These are phyloP conservation scores for Drosophila teissieri DNA, from an alignment of 1,140 invertebrate species.

Conservation along the genomic window DNA sequence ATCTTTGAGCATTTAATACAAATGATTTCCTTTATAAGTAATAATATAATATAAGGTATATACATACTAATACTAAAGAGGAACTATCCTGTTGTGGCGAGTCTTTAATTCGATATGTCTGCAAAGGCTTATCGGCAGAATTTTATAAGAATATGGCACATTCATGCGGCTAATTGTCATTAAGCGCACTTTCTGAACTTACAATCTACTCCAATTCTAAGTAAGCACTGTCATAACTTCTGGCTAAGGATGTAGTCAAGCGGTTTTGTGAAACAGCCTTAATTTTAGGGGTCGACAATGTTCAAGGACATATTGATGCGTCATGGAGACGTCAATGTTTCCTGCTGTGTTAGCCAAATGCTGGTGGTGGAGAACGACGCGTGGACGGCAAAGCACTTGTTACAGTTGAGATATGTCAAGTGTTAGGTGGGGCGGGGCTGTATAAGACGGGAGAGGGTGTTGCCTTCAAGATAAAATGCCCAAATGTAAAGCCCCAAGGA, in stretches of 20 bases:
- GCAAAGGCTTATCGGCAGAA: conserved; percentile 35
- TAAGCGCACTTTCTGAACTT: conserved; percentile 56
- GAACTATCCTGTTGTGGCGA: background rate
- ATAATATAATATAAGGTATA: conserved; percentile 60
- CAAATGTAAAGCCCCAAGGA: background rate
- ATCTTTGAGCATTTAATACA: conserved; percentile 43
- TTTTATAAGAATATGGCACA: conserved; percentile 50
- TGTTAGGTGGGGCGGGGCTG: conserved; percentile 5
- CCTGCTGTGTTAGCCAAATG: conserved; percentile 39
- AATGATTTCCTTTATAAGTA: conserved; percentile 75
- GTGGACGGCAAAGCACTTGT: background rate
- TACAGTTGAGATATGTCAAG: conserved; percentile 63
- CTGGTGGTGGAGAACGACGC: conserved; percentile 7
- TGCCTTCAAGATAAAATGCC: background rate
- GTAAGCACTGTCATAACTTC: conserved; percentile 5
- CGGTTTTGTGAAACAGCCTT: conserved; percentile 40
- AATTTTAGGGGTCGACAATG: conserved; percentile 71
- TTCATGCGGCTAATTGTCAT: conserved; percentile 61
- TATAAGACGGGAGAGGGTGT: conserved; percentile 6
- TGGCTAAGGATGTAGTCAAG: conserved; percentile 4
- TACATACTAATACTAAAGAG: conserved; percentile 10
- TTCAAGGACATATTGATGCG: conserved; percentile 55
- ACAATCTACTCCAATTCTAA: conserved; percentile 36
- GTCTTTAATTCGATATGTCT: conserved; percentile 24
- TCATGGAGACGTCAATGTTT: conserved; percentile 18